Conservation (phyloP, 2,888 invertebrate genomes). For the Andrena dorsata region DNA sequence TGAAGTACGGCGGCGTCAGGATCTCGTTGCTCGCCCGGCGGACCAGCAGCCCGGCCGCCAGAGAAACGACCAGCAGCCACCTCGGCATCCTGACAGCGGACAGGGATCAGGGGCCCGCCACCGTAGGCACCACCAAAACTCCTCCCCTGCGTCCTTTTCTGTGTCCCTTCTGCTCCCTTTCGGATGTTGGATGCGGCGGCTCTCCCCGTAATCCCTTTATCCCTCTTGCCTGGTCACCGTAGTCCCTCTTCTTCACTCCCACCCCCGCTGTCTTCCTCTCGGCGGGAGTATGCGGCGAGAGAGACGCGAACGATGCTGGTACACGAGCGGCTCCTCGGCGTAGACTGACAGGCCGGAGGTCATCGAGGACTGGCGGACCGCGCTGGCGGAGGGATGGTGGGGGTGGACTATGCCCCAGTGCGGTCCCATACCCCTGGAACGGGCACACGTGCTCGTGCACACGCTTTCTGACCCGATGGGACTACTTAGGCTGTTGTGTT, state of each 20-base stretch:
- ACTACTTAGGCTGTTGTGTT: constrained; percentile 31
- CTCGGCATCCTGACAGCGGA: constrained; percentile 65
- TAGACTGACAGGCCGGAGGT: constrained; percentile 77
- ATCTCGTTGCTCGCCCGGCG: constrained; percentile 85
- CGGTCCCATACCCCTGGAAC: constrained; percentile 37
- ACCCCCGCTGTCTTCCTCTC: constrained; percentile 29
- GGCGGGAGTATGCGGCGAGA: constrained; percentile 47
- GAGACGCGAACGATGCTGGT: constrained; percentile 65
- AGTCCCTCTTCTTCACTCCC: constrained; percentile 24
- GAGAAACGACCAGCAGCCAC: constrained; percentile 50
- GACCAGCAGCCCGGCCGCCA: constrained; percentile 53
- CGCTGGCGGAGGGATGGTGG: constrained; percentile 58
- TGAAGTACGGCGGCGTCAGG: constrained; percentile 97
- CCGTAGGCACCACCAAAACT: constrained; percentile 29
- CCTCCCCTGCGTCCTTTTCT: constrained; percentile 19
- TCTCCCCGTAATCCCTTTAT: constrained; percentile 3
- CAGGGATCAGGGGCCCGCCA: constrained; percentile 38
- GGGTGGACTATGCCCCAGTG: constrained; percentile 57
- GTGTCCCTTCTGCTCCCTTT: constrained; percentile 6
- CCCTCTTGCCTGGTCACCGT: constrained; percentile 20
- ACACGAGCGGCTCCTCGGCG: constrained; percentile 78
- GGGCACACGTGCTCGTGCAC: constrained; percentile 14
- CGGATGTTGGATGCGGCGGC: neutral
- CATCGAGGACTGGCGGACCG: constrained; percentile 63
- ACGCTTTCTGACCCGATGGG: neutral